Percentiles rank a stretch among this genome's conserved stretches.
Conservation (phyloP, 1,140 invertebrate genomes). For the Cecropterus lyciades region DNA sequence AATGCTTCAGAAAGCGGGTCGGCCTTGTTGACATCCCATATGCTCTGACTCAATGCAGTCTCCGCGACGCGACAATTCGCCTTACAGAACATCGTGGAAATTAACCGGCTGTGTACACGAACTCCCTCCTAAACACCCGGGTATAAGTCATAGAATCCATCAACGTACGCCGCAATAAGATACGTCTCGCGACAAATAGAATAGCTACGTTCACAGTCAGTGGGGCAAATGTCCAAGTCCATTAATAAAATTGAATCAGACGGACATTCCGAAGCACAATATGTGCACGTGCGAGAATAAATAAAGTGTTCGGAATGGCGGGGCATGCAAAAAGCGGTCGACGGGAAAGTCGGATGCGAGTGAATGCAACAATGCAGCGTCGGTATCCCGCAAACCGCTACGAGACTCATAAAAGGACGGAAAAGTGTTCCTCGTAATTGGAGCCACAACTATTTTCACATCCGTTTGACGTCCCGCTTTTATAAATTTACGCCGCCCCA, state of each 20-base stretch:
- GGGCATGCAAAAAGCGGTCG: slow-evolving; percentile 33
- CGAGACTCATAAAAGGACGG: slow-evolving; percentile 42
- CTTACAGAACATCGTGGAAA: slow-evolving; percentile 50
- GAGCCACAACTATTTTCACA: slow-evolving; percentile 38
- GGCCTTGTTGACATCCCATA: slow-evolving; percentile 73
- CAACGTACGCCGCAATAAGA: slow-evolving; percentile 50
- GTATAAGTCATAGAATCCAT: slow-evolving; percentile 51
- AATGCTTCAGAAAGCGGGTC: slow-evolving; percentile 60
- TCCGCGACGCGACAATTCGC: slow-evolving; percentile 46
- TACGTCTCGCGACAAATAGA: slow-evolving; percentile 73
- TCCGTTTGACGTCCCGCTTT: slow-evolving; percentile 13
- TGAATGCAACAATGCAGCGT: slow-evolving; percentile 10
- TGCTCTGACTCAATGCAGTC: slow-evolving; percentile 74
- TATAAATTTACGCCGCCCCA: slow-evolving; percentile 30
- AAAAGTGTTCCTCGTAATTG: slow-evolving; percentile 47
- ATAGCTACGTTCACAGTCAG: slow-evolving; percentile 75
- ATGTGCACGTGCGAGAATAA: slow-evolving; percentile 74
- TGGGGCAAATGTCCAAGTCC: slow-evolving; percentile 81
- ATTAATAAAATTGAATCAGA: slow-evolving; percentile 84
- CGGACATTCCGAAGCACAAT: slow-evolving; percentile 77
- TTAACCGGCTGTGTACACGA: slow-evolving; percentile 36
- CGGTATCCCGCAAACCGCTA: slow-evolving; percentile 15
- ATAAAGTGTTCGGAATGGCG: slow-evolving; percentile 53
- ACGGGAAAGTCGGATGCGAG: slow-evolving; percentile 11
- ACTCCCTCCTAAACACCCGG: slow-evolving; percentile 50